A percentile compares a stretch with the other conserved stretches of the same genome.
Evolutionary conservation across 2,888 invertebrate genomes (phyloP).

Genomic region (Drymonia ruficornis): DNA sequence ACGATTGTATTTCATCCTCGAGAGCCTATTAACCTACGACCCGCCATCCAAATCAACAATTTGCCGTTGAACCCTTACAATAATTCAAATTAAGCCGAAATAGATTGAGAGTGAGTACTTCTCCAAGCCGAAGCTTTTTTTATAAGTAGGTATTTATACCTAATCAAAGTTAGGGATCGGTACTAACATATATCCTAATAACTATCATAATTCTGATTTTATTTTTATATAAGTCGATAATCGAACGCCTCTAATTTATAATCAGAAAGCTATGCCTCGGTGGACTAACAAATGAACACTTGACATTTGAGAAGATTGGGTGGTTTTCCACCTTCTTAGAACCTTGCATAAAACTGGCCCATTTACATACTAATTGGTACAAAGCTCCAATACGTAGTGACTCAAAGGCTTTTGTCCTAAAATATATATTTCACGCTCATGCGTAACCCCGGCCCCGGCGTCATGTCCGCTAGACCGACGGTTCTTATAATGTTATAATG

Average conservation of each 20-base stretch:
- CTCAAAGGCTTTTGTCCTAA: constrained; percentile 1
- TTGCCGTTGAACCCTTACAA: constrained; percentile 2
- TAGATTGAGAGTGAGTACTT: not conserved
- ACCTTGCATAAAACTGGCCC: no score
- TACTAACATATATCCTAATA: not conserved
- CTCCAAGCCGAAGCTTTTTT: not conserved
- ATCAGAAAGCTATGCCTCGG: no score
- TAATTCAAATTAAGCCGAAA: not conserved
- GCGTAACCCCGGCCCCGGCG: constrained; percentile 22
- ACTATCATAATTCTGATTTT: not conserved
- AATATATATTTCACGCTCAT: constrained; percentile 11
- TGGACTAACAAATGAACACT: no score
- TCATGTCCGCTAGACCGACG: constrained; percentile 28
- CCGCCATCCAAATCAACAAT: not conserved
- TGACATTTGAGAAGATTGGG: no score
- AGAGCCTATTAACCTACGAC: constrained; percentile 1
- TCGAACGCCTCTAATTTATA: no score
- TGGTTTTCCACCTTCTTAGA: no score
- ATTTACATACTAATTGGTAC: no score
- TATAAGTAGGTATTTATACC: not conserved
- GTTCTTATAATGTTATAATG: constrained; percentile 42
- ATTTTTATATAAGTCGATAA: no score
- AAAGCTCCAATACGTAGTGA: not conserved
- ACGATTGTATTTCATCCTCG: no score
- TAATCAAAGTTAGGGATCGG: not conserved